Conservation (phyloP, 1,140 invertebrate species). For the Lerema accius region DNA sequence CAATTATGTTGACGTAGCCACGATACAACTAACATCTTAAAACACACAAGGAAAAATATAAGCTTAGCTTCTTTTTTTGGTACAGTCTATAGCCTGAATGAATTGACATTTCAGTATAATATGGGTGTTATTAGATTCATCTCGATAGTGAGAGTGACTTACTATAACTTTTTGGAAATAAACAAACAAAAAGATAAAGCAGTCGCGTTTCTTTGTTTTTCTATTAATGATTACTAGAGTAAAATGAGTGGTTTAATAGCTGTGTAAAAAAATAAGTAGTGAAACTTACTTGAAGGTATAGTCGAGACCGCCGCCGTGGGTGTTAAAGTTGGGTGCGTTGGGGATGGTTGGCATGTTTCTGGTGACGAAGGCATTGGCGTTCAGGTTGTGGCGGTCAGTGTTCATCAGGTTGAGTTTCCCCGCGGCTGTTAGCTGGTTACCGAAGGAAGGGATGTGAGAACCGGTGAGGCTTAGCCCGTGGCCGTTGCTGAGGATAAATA, state of each 20-base stretch:
- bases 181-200: no score
- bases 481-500: slow-evolving; percentile 46
- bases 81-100: no score
- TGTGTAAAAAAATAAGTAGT: background rate
- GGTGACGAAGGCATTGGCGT: slow-evolving; percentile 52
- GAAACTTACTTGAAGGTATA: slow-evolving; percentile 53
- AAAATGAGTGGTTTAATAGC: background rate
- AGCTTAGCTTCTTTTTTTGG: no score
- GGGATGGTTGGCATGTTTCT: slow-evolving; percentile 49
- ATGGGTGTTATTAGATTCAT: no score
- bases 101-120: no score
- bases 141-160: no score
- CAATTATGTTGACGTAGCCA: no score
- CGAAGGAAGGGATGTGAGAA: slow-evolving; percentile 45
- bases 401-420: slow-evolving; percentile 52
- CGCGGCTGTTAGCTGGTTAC: slow-evolving; percentile 47
- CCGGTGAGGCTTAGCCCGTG: slow-evolving; percentile 44
- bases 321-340: slow-evolving; percentile 51
- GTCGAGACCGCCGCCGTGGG: slow-evolving; percentile 51
- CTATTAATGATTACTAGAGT: no score
- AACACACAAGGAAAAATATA: no score
- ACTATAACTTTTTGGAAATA: no score
- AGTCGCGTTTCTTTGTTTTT: no score
- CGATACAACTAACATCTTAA: no score
- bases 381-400: slow-evolving; percentile 53